A percentile compares a stretch with the other conserved stretches of the same genome.
Evolutionary conservation across 2,888 invertebrate genomes (phyloP).

Genomic region (Andrena hattorfiana): DNA sequence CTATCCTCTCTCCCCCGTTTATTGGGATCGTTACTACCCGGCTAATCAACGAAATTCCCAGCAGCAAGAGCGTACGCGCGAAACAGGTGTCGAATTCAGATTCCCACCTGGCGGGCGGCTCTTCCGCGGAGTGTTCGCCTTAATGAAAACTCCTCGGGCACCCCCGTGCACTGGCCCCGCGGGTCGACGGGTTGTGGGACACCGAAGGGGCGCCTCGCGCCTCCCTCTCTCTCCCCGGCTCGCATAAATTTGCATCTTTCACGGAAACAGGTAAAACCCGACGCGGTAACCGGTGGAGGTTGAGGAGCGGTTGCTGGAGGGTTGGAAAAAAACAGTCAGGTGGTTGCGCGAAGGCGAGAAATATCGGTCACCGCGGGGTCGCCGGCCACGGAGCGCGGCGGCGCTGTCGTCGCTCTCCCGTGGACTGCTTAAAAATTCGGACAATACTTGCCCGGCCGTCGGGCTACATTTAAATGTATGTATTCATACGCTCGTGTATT

Average conservation of each 20-base stretch:
- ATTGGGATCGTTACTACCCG: no score
- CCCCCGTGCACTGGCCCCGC: not conserved
- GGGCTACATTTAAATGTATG: constrained; percentile 84
- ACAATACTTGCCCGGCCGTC: constrained; percentile 81
- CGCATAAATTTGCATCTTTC: constrained; percentile 73
- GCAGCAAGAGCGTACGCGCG: no score
- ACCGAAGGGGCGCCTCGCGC: not conserved
- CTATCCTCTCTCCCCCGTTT: no score
- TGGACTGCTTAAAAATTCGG: constrained; percentile 78
- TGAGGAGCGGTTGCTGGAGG: constrained; percentile 1
- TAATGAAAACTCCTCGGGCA: constrained; percentile 52
- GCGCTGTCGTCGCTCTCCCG: constrained; percentile 21
- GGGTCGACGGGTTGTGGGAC: not conserved
- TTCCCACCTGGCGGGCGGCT: constrained; percentile 50
- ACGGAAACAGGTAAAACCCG: constrained; percentile 61
- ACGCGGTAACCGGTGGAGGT: not conserved
- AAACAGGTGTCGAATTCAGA: constrained; percentile 54
- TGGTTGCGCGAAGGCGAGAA: constrained; percentile 53
- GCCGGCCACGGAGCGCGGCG: constrained; percentile 3
- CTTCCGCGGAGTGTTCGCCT: constrained; percentile 6
- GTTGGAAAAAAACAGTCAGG: constrained; percentile 35
- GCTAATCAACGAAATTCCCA: no score
- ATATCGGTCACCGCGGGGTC: constrained; percentile 67
- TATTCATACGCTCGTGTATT: constrained; percentile 84
- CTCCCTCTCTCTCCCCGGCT: not conserved